Evolutionary conservation across 2,888 invertebrate species (phyloP), one percentile per base, ranked within the genome.

Genomic region (Andrena chrysosceles): DNA sequence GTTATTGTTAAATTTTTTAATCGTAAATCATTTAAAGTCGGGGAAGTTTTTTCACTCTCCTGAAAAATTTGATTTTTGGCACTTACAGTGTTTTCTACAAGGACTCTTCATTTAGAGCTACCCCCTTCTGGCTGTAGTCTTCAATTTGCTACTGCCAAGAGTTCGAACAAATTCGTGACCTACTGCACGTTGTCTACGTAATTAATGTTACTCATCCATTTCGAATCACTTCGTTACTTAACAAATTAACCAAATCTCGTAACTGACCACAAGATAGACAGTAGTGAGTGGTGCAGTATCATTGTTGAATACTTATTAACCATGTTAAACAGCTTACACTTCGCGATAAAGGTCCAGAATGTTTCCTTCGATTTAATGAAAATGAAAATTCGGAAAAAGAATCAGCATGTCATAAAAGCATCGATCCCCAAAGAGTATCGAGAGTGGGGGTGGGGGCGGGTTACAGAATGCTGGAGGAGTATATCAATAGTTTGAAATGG

Each of bases 401-500:
- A 62, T 54, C 75, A 87, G 89, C 89, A 83, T 89, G 82, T 84
- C 77, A 84, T 84, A 80, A 75, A 85, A 90, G 89, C 88, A 69
- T 73, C 79, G 78, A 59, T 67, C 20, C 42, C 59, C 62, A 80
- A 74, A 74, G 7, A 56, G 20, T n/a, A 56, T 10, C 13, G 48
- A 42, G 77, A 73, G n/a, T 1, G 49, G 63, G 54, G 62, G 29
- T 6, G 49, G 63, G 54, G 56, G 29, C 2, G 54, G 67, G 54
- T 72, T 48, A 77, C 72, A 71, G 23, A 78, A 85, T 42, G 74
- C 74, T 86, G 66, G 31, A 63, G 66, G 62, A 77, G 52, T 63
- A 67, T 68, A 67, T 78, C 33, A 69, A 82, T 68, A 59, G 42
- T 79, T 67, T 48, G 29, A 62, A 67, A 83, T 63, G 71, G 73